Conservation (phyloP, 2,797 vertebrate species). For the Pyrrhura leucotis region DNA sequence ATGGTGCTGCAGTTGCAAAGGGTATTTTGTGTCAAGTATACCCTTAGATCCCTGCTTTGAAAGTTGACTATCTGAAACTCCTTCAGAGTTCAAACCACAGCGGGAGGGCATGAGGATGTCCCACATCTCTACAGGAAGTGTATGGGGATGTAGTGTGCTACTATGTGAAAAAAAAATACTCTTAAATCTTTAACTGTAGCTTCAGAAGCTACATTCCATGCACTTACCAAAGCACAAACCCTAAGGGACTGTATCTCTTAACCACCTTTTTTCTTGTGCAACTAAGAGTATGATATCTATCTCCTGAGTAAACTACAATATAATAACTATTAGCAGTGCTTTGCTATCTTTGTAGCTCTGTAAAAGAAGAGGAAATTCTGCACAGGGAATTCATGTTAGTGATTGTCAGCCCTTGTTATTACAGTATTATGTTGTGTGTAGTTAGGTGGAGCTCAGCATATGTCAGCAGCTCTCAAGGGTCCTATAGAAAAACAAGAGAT, state of each 20-base stretch:
- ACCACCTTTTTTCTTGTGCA: not conserved
- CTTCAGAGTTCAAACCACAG: not conserved
- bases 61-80: not conserved
- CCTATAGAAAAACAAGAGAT: not conserved
- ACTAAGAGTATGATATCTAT: not conserved
- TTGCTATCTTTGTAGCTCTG: not conserved
- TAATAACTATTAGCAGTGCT: not conserved
- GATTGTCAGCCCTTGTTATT: not conserved
- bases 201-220: not conserved
- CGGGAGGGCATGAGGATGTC: not conserved
- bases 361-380: not conserved
- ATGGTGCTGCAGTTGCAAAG: not conserved
- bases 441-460: not conserved
- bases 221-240: not conserved
- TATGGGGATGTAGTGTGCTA: too few species aligned
- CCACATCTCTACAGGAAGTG: fast-evolving
- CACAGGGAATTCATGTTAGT: not conserved
- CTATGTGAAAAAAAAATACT: not conserved
- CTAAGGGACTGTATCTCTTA: not conserved
- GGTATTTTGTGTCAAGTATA: not conserved
- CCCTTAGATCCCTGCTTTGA: not conserved
- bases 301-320: not conserved
- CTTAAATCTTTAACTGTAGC: not conserved
- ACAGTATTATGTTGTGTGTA: fast-evolving
- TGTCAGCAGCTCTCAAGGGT: not conserved